These are phyloP conservation scores for Callionymus lyra DNA, from an alignment of 2,113 vertebrate genomes.

Conservation along the genomic window DNA sequence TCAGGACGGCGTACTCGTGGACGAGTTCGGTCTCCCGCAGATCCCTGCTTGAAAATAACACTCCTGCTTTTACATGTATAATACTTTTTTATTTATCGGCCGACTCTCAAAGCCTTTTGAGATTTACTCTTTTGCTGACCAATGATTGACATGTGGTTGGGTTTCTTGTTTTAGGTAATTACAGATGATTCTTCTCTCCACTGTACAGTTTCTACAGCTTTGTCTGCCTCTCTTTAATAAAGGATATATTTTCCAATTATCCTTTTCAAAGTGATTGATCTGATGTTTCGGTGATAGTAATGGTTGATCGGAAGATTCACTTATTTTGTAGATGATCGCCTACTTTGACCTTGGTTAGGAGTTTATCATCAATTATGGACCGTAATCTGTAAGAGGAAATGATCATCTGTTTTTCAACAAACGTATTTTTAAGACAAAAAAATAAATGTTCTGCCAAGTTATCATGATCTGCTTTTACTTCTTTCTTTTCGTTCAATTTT, in stretches of 20 bases:
- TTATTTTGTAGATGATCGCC: constrained; percentile 83
- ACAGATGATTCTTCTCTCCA: too few relatives aligned
- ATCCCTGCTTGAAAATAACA: constrained; percentile 85
- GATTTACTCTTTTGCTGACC: too few relatives aligned
- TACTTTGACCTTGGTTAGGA: constrained; percentile 49
- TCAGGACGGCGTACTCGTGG: constrained; percentile 92
- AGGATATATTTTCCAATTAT: too few relatives aligned
- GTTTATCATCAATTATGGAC: constrained; percentile 73
- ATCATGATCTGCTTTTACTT: too few relatives aligned
- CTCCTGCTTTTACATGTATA: constrained; percentile 34
- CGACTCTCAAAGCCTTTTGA: constrained; percentile 39
- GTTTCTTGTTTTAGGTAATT: constrained; percentile 7
- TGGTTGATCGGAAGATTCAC: too few relatives aligned
- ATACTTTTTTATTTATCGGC: constrained; percentile 39
- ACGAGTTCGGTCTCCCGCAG: constrained; percentile 96
- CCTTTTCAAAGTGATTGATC: too few relatives aligned
- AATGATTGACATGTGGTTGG: too few relatives aligned
- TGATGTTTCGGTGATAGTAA: too few relatives aligned
- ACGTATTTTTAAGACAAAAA: too few relatives aligned
- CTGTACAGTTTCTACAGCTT: constrained; percentile 51
- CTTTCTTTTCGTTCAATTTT: too few relatives aligned
- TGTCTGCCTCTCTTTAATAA: too few relatives aligned
- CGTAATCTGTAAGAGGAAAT: constrained; percentile 68
- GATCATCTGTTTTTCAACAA: neutral
- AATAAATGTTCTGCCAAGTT: neutral